Evolutionary conservation across 2,113 vertebrate genomes (phyloP).

Genomic region (Podarcis cretensis): DNA sequence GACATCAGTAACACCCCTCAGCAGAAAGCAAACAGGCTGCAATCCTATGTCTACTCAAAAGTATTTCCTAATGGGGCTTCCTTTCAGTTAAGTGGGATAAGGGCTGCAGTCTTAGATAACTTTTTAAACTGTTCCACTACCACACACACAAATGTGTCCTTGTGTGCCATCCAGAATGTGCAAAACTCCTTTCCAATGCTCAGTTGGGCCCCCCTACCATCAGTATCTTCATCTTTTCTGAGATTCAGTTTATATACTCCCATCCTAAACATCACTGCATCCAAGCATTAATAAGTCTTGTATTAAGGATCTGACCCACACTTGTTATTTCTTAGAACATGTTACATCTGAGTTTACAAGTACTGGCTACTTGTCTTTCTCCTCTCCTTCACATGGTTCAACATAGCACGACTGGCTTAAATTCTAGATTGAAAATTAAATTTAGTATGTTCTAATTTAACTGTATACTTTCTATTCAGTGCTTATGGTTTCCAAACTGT

Average conservation of each 20-base stretch:
- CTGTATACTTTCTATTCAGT: constrained; percentile 22
- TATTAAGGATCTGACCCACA: neutral
- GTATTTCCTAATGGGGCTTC: neutral
- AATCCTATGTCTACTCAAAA: neutral
- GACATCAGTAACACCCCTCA: neutral
- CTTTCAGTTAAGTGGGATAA: neutral
- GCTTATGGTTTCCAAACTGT: constrained; percentile 3
- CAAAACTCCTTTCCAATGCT: neutral
- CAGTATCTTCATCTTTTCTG: neutral
- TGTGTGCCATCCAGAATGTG: neutral
- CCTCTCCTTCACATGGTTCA: neutral
- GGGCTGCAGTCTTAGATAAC: neutral
- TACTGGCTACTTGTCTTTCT: neutral
- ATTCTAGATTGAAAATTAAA: constrained; percentile 6
- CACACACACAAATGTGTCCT: neutral
- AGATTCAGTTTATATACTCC: neutral
- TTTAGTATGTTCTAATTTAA: constrained; percentile 20
- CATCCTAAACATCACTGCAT: neutral
- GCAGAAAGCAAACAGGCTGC: neutral
- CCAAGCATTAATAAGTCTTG: neutral
- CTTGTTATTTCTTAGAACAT: neutral
- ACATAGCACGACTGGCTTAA: constrained; percentile 21
- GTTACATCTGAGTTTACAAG: neutral
- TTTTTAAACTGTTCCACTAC: neutral
- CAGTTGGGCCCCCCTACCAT: neutral